Evolutionary conservation across 2,888 invertebrate species (phyloP).

Genomic region (Drosophila flavopinicola): DNA sequence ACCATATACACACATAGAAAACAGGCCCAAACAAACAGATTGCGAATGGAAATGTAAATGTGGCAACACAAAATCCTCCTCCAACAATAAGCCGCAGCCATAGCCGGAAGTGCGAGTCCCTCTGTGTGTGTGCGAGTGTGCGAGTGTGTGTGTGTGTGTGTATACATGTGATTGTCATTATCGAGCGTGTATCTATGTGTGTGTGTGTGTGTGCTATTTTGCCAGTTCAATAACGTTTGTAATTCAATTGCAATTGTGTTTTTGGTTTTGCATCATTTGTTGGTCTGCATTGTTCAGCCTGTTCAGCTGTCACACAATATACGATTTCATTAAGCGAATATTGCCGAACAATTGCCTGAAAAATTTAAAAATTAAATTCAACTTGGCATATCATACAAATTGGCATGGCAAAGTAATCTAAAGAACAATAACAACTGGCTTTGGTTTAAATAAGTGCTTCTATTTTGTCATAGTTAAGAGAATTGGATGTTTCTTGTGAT

Average conservation of each 20-base stretch:
- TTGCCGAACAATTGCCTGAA: too few species aligned
- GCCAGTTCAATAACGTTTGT: conserved; percentile 48
- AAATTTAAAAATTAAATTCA: too few species aligned
- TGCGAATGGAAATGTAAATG: conserved; percentile 60
- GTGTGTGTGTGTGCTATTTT: conserved; percentile 21
- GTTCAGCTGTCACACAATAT: neutral
- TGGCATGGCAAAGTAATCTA: too few species aligned
- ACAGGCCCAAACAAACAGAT: conserved; percentile 45
- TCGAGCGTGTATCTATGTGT: conserved; percentile 14
- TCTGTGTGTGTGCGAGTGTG: conserved; percentile 10
- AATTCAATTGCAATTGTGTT: conserved; percentile 30
- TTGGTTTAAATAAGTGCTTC: too few species aligned
- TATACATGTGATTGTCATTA: conserved; percentile 26
- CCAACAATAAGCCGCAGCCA: conserved; percentile 46
- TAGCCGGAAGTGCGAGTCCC: conserved; percentile 36
- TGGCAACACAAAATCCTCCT: conserved; percentile 48
- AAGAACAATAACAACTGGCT: too few species aligned
- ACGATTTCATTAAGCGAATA: neutral
- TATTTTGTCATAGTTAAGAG: too few species aligned
- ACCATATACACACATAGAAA: conserved; percentile 10
- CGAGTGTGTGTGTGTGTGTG: conserved; percentile 14
- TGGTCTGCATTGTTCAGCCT: conserved; percentile 1
- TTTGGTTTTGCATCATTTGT: conserved; percentile 19
- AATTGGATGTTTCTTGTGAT: too few species aligned
- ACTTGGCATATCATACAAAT: too few species aligned